Evolutionary conservation across 2,113 vertebrate genomes (phyloP), one percentile per base, ranked within the genome.

Genomic region (Pelodiscus sinensis): DNA sequence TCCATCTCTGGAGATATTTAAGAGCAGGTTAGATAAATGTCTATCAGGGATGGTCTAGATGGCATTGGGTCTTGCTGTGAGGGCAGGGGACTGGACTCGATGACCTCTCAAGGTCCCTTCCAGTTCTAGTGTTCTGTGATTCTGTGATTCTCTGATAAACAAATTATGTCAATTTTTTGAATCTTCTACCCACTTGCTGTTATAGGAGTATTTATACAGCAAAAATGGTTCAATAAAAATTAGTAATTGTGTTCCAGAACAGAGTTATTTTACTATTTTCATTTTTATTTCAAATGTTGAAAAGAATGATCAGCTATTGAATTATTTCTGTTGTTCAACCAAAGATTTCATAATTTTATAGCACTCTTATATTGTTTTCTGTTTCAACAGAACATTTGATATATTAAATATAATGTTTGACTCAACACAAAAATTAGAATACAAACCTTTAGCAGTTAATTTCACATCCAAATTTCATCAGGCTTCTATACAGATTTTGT

Each of bases 391-490:
- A 86, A 11, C 2, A 19, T 29, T 81, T 83, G 19, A 58, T 7
- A 0, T 65, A 8, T 15, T 85, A 0, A 54, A 8, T 82, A 1
- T 8, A 35, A 24, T 51, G 21, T 27, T 21, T 44, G 57, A 19
- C 57, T 2, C 54, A 79, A 88, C 54, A 12, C 13, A 0, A 55
- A 35, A 4, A 78, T 62, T 51, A 62, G 88, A 57, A 80, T 21
- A 0, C 9, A 83, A 81, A 54, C 4, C 0, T 27, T 18, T 9
- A 3, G 0, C 3, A 77, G 68, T 35, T 6, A 27, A 68, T 1
- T 79, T 92, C n/a, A 71, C 18, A n/a, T 71, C 18, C n/a, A 15
- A 71, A 71, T 71, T 71, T 19, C 65, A 71, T 31, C n/a, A 21
- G 18, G 9, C 18, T 10, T 71, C 18, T 71, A 9, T 21, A n/a